phyloP scores from a whole-genome alignment of 1,140 invertebrate genomes.

The Drosophila tani region DNA sequence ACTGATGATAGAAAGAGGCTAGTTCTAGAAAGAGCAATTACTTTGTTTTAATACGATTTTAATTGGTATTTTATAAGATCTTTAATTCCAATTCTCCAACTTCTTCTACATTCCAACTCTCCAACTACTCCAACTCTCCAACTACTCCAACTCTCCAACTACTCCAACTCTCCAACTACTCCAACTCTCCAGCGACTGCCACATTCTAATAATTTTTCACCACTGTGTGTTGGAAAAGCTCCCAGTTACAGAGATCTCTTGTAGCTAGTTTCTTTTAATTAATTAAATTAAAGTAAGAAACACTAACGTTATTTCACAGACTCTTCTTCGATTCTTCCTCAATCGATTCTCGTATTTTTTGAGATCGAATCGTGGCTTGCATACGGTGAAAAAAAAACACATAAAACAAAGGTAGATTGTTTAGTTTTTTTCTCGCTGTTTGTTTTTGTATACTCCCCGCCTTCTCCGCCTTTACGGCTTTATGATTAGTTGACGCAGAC shows the following conservation, averaged over 20 bases:
- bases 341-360: slow-evolving; percentile 21
- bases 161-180: not conserved
- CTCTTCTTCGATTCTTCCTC: not conserved
- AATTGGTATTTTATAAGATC: too few species aligned
- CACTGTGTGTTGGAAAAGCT: slow-evolving; percentile 37
- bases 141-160: not conserved
- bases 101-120: too few species aligned
- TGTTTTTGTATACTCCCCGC: slow-evolving; percentile 41
- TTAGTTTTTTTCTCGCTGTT: slow-evolving; percentile 34
- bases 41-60: too few species aligned
- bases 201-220: not conserved
- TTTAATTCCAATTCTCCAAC: too few species aligned
- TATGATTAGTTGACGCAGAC: slow-evolving; percentile 56
- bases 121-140: not conserved
- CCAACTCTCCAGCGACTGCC: not conserved
- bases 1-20: not conserved
- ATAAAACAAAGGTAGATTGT: slow-evolving; percentile 40
- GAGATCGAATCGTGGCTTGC: slow-evolving; percentile 20
- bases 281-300: not conserved
- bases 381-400: slow-evolving; percentile 11
- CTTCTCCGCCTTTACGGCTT: slow-evolving; percentile 48
- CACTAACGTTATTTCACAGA: not conserved
- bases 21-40: too few species aligned
- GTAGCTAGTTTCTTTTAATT: not conserved
- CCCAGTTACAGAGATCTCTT: too few species aligned